These are phyloP conservation scores for Oligia fasciuncula DNA, from an alignment of 2,888 invertebrate species.

Conservation along the genomic window DNA sequence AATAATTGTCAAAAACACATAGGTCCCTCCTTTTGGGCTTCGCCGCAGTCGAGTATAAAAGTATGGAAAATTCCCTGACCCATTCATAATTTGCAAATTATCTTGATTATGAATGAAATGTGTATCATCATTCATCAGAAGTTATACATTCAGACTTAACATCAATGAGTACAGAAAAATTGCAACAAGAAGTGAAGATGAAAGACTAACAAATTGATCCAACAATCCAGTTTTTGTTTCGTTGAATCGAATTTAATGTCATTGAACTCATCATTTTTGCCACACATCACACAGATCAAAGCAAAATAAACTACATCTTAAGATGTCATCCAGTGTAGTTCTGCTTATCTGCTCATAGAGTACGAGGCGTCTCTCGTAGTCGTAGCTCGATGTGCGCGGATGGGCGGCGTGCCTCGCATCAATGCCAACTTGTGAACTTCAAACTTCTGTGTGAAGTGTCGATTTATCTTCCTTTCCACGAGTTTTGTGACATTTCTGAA, in stretches of 20 bases:
- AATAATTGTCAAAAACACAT: neutral
- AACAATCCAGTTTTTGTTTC: conserved; percentile 40
- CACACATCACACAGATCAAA: conserved; percentile 59
- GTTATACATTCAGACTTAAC: neutral
- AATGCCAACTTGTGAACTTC: conserved; percentile 69
- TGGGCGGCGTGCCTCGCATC: conserved; percentile 61
- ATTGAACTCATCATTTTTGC: conserved; percentile 46
- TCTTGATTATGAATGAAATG: conserved; percentile 39
- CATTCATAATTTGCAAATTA: conserved; percentile 22
- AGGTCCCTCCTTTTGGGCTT: too few relatives aligned
- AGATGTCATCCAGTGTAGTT: conserved; percentile 56
- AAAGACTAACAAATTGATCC: conserved; percentile 42
- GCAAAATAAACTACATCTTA: conserved; percentile 52
- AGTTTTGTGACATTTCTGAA: conserved; percentile 65
- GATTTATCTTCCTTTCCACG: conserved; percentile 66
- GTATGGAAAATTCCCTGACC: neutral
- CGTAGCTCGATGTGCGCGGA: conserved; percentile 53
- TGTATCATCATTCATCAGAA: conserved; percentile 31
- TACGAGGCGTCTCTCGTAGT: conserved; percentile 36
- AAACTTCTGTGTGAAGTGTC: conserved; percentile 68
- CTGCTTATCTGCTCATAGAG: conserved; percentile 31
- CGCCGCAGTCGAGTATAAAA: too few relatives aligned
- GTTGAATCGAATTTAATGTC: conserved; percentile 23
- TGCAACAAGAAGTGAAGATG: conserved; percentile 32
- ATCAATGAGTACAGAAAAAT: conserved; percentile 23